Conservation (phyloP, 2,113 vertebrate genomes). For the Dascyllus trimaculatus region DNA sequence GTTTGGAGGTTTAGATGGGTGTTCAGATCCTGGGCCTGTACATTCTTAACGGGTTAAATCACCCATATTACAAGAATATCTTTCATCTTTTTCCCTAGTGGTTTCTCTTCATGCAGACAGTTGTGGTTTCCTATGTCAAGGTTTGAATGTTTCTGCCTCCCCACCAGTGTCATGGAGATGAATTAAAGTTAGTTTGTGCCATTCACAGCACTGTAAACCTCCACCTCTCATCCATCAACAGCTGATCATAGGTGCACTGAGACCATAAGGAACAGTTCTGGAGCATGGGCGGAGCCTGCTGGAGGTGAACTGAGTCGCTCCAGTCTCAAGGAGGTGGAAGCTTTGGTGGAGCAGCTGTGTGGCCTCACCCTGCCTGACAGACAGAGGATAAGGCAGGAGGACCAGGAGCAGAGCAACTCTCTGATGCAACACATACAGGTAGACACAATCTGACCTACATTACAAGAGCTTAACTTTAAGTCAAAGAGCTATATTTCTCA, state of each 20-base stretch:
- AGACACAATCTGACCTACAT: conserved; percentile 8
- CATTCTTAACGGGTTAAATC: background rate
- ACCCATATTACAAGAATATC: no score
- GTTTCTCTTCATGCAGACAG: background rate
- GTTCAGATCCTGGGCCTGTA: background rate
- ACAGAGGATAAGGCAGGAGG: conserved; percentile 43
- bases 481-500: no score
- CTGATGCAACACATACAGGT: conserved; percentile 90
- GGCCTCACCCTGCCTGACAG: conserved; percentile 47
- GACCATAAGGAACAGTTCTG: background rate
- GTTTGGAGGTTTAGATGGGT: no score
- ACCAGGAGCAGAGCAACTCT: conserved; percentile 68
- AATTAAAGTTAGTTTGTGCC: no score
- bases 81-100: background rate
- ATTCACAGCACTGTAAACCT: no score
- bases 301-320: conserved; percentile 30
- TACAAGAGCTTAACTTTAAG: no score
- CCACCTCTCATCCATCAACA: background rate
- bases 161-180: background rate
- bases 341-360: conserved; percentile 68
- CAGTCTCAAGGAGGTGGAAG: conserved; percentile 48
- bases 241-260: conserved; percentile 1
- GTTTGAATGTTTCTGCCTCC: background rate
- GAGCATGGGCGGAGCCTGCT: conserved; percentile 38
- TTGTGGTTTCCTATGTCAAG: background rate